phyloP scores from a whole-genome alignment of 2,113 vertebrate genomes.

The Eudyptes chrysolophus region DNA sequence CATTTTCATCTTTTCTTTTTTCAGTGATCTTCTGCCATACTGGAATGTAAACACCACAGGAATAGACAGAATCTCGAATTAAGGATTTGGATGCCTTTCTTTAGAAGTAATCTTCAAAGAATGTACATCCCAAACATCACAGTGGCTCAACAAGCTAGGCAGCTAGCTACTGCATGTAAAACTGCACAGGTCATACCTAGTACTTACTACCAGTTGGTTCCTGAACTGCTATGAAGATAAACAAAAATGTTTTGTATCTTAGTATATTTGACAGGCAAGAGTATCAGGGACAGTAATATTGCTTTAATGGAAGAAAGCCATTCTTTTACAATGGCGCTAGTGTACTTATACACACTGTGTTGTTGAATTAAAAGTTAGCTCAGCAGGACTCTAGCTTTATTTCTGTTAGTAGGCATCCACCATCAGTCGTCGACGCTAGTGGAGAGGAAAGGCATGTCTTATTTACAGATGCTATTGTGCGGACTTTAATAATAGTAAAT shows the following conservation, averaged over 20 bases:
- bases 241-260: constrained; percentile 13
- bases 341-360: constrained; percentile 36
- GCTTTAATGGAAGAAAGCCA: constrained; percentile 56
- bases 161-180: constrained; percentile 67
- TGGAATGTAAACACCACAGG: constrained; percentile 82
- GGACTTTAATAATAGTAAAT: constrained; percentile 61
- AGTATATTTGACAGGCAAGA: constrained; percentile 35
- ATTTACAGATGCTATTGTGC: constrained; percentile 64
- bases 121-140: constrained; percentile 76
- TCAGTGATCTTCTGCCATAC: constrained; percentile 75
- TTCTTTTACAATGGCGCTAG: constrained; percentile 18
- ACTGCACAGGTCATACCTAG: constrained; percentile 67
- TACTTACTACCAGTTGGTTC: constrained; percentile 52
- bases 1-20: constrained; percentile 69
- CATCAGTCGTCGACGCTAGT: constrained; percentile 19
- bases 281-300: neutral
- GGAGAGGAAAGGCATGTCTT: constrained; percentile 29
- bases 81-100: constrained; percentile 78
- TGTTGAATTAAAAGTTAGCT: constrained; percentile 50
- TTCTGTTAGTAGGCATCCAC: constrained; percentile 44
- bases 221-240: constrained; percentile 39
- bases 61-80: constrained; percentile 81
- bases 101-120: constrained; percentile 85
- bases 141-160: constrained; percentile 68
- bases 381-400: constrained; percentile 43